Evolutionary conservation across 2,113 vertebrate genomes (phyloP), one percentile per base, ranked within the genome.

Genomic region (Stegostoma tigrinum): DNA sequence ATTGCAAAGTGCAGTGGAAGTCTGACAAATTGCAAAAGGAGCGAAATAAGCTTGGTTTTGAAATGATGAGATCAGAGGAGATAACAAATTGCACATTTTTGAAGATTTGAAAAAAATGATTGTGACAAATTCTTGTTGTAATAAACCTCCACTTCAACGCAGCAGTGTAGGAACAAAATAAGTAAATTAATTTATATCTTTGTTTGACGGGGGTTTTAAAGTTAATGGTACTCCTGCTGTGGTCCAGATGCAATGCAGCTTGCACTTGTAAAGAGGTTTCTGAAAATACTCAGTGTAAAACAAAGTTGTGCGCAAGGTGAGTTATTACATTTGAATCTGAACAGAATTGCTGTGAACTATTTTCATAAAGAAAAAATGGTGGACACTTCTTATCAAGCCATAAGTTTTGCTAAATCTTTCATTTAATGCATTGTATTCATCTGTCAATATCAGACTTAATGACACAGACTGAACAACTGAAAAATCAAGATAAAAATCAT

Each of bases 401-500:
- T 52, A 34, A 34, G 94, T 75, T 45, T 70, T 94, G 42, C 45
- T 68, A 45, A 94, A 70, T 27, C 8, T 70, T 70, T 48, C 23
- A 70, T 75, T 45, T 52, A 95, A 72, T 75, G 45, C 23, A 72
- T n/a, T 61, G 14, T 61, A 12, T 52, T 30, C 34, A 24, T 48
- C 24, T 95, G 94, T 72, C 42, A 75, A 72, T 48, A 72, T 27
- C 12, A 75, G 45, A 94, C 68, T 45, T 72, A 52, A 95, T 48
- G 67, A 23, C 42, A 45, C 42, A 66, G 89, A 34, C 34, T 95
- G 68, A 52, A 52, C 94, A 52, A 68, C 42, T 30, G 64, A 66
- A 93, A 91, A 61, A 38, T 66, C 61, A 38, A 38, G 61, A 66
- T 72, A 75, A 95, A 90, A 95, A 45, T 95, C 67, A 95, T 95